These are phyloP conservation scores for Volucella bombylans DNA, from an alignment of 2,888 invertebrate species.

Conservation along the genomic window DNA sequence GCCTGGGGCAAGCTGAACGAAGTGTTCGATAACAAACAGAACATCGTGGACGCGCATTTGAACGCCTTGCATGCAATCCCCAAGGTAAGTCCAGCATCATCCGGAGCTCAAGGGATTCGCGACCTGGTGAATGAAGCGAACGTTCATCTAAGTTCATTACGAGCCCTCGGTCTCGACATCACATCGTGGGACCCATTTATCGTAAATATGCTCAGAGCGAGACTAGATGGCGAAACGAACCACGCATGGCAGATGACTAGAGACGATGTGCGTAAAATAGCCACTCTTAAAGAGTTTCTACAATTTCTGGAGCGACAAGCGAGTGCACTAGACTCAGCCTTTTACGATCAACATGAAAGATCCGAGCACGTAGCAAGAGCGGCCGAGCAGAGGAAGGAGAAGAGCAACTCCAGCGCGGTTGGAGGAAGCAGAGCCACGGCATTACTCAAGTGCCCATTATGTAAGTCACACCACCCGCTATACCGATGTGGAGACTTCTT, in stretches of 20 bases:
- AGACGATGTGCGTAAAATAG: constrained; percentile 19
- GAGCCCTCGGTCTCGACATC: constrained; percentile 5
- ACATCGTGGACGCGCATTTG: constrained; percentile 7
- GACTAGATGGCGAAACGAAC: constrained; percentile 7
- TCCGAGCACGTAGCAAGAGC: no score
- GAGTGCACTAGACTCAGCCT: constrained; percentile 22
- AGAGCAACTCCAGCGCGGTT: not conserved
- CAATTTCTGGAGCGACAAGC: constrained; percentile 10
- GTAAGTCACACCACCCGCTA: not conserved
- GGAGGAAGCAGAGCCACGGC: not conserved
- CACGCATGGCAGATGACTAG: constrained; percentile 27
- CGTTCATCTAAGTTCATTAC: constrained; percentile 10
- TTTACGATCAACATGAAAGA: not conserved
- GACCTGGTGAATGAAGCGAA: constrained; percentile 22
- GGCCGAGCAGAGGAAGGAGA: not conserved
- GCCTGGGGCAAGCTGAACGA: constrained; percentile 25
- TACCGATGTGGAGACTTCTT: not conserved
- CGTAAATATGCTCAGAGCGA: constrained; percentile 23
- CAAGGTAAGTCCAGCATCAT: not conserved
- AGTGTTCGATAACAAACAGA: constrained; percentile 21
- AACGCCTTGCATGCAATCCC: constrained; percentile 28
- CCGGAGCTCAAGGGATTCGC: not conserved
- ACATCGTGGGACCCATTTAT: constrained; percentile 21
- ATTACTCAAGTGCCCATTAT: constrained; percentile 6
- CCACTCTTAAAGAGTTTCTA: constrained; percentile 13